Evolutionary conservation across 2,113 vertebrate genomes (phyloP), one percentile per base, ranked within the genome.

Genomic region (Channa maculata): DNA sequence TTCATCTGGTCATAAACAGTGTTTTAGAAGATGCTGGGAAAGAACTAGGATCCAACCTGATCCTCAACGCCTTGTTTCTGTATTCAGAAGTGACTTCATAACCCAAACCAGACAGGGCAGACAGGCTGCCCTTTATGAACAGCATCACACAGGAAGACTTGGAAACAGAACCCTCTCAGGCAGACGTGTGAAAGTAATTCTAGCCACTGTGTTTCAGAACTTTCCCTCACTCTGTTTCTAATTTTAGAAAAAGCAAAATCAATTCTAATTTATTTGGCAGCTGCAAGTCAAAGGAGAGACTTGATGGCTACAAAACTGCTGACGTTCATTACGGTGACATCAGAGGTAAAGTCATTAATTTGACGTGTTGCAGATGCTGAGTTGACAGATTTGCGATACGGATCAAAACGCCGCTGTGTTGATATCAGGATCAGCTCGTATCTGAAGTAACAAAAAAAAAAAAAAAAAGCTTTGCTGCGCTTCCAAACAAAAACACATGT

Each of bases 401-500:
- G 9, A 86, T 80, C 70, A 8, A 67, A 74, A 58, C 34, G 43
- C 64, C 58, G 24, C 74, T 0, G 10, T 4, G 48, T 36, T 9
- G 63, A 53, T 6, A 66, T 80, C 33, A 4, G 41, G 11, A 44
- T 62, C 74, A 36, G 39, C 53, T 48, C 2, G 0, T 45, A 44
- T 37, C 8, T 62, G 49, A 75, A 78, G 78, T 71, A 76, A 84
- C 50, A 24, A 24, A 45, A 75, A 78, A 80, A 68, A 76, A 84
- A 45, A 46, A 24, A 1, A 66, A 48, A 39, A 52, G 43, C 34
- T 10, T 15, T 36, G 12, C 55, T 69, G 57, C 41, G 67, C 68
- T 62, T 80, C 68, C 64, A 89, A 90, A 89, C 52, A 87, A 88
- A 89, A 91, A 78, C 87, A 88, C 68, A 91, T 83, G 84, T 87